These are phyloP conservation scores for Charina bottae DNA, from an alignment of 2,113 vertebrate genomes.

Conservation along the genomic window DNA sequence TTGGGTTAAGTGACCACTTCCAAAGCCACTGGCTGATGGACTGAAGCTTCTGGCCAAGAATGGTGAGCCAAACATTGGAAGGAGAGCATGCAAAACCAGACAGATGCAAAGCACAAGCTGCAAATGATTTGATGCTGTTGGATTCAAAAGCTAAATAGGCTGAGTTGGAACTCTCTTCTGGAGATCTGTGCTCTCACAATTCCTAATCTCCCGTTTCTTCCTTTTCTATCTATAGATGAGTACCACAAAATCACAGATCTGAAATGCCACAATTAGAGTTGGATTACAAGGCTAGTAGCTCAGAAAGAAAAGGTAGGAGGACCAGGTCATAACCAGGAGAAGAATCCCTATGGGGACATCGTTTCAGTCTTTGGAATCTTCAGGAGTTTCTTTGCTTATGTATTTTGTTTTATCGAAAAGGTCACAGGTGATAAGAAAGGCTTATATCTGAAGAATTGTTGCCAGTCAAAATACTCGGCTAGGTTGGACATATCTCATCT, in stretches of 20 bases:
- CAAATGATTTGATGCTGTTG: background rate
- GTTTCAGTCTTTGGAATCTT: background rate
- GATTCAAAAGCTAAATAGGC: background rate
- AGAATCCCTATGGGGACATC: background rate
- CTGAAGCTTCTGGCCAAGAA: background rate
- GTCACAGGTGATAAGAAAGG: background rate
- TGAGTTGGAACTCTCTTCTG: background rate
- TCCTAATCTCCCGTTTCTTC: too few species aligned
- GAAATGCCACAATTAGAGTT: background rate
- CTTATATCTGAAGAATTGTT: background rate
- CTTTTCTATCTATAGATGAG: background rate
- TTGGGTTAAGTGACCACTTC: slow-evolving; percentile 16
- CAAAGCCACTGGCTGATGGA: slow-evolving; percentile 24
- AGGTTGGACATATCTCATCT: background rate
- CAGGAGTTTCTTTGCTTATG: background rate
- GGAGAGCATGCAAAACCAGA: background rate
- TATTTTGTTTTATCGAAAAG: background rate
- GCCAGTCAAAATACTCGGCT: background rate
- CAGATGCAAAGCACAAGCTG: background rate
- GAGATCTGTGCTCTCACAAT: too few species aligned
- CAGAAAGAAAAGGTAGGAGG: too few species aligned
- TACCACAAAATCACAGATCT: too few species aligned
- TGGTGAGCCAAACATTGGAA: slow-evolving; percentile 4
- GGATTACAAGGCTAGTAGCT: too few species aligned
- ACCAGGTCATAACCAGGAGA: background rate